These are phyloP conservation scores for Chionodraco myersi DNA, from an alignment of 2,113 vertebrate genomes.

Conservation along the genomic window DNA sequence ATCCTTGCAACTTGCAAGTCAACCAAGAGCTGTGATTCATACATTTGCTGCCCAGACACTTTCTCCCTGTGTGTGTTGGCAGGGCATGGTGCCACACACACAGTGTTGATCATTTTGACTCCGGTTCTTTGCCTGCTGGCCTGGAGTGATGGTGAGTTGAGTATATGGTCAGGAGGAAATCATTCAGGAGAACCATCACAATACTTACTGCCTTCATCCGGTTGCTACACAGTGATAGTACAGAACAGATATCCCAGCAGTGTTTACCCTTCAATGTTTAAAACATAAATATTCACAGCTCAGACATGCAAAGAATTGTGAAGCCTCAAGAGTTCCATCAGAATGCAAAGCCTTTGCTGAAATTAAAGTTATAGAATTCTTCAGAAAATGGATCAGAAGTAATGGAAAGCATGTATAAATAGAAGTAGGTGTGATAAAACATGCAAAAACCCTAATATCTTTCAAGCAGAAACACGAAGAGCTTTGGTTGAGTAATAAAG, in stretches of 20 bases:
- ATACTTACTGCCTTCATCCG: slow-evolving; percentile 19
- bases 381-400: slow-evolving; percentile 4
- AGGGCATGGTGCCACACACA: slow-evolving; percentile 7
- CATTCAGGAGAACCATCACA: slow-evolving; percentile 12
- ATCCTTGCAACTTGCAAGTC: slow-evolving; percentile 15
- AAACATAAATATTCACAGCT: not conserved
- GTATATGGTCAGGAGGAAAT: slow-evolving; percentile 16
- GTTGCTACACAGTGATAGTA: slow-evolving; percentile 26
- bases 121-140: slow-evolving; percentile 17
- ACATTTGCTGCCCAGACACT: slow-evolving; percentile 8
- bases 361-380: not conserved
- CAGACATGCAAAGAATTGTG: slow-evolving; percentile 15
- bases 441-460: slow-evolving; percentile 13
- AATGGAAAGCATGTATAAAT: slow-evolving; percentile 4
- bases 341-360: slow-evolving; percentile 23
- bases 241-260: slow-evolving; percentile 15
- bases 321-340: not conserved
- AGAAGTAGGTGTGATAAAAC: slow-evolving; percentile 11
- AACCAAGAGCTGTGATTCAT: not conserved
- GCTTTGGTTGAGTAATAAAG: slow-evolving; percentile 57
- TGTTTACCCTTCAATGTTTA: slow-evolving; percentile 28
- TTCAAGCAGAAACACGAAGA: slow-evolving; percentile 27
- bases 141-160: slow-evolving; percentile 23
- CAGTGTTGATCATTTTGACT: slow-evolving; percentile 34
- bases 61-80: slow-evolving; percentile 6